Conservation (phyloP, 2,113 vertebrate genomes). For the Arizona elegans region DNA sequence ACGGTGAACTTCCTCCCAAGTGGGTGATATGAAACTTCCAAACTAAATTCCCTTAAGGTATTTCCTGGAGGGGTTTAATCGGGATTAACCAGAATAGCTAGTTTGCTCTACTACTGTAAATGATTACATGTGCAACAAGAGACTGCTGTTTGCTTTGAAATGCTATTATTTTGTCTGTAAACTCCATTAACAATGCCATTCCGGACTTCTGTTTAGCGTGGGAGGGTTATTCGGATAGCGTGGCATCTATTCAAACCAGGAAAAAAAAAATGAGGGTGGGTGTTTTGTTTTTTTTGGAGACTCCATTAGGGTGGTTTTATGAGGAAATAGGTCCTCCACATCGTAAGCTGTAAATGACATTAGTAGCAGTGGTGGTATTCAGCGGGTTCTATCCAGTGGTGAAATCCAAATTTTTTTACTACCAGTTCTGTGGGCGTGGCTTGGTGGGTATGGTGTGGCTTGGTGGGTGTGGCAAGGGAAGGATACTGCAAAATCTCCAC, state of each 20-base stretch:
- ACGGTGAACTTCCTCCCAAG: background rate
- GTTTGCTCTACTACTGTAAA: background rate
- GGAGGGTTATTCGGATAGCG: background rate
- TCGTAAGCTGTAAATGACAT: background rate
- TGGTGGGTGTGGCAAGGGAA: too few relatives aligned
- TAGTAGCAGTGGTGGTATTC: background rate
- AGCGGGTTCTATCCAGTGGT: too few relatives aligned
- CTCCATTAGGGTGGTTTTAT: background rate
- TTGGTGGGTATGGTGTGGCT: too few relatives aligned
- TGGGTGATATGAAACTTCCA: background rate
- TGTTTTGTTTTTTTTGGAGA: background rate
- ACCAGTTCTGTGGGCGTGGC: too few relatives aligned
- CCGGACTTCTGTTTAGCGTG: background rate
- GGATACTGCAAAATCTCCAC: too few relatives aligned
- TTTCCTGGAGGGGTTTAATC: background rate
- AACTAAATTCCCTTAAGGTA: background rate
- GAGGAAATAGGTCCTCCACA: background rate
- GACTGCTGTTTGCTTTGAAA: background rate
- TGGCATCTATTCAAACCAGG: background rate
- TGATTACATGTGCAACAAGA: background rate
- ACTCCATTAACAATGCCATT: background rate
- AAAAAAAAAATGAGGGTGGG: background rate
- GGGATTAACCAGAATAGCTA: background rate
- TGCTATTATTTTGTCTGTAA: background rate
- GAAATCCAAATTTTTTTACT: too few relatives aligned